phyloP scores from a whole-genome alignment of 2,888 invertebrate species.

The Pachliopta kotzebuea region DNA sequence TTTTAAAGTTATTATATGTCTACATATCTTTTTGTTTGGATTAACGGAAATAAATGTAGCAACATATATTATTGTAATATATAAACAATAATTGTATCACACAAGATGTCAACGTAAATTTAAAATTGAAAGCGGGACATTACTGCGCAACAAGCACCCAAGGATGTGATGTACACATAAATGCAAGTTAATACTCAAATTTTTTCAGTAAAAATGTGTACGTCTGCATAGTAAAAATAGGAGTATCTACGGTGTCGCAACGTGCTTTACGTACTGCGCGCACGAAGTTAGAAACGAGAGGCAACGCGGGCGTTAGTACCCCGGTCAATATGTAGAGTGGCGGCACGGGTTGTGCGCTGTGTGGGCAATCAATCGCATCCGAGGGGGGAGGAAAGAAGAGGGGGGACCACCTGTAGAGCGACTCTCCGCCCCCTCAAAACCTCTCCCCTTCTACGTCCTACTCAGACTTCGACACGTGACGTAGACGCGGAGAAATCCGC shows the following conservation, averaged over 20 bases:
- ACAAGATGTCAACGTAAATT: no score
- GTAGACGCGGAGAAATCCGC: slow-evolving; percentile 76
- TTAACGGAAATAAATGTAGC: no score
- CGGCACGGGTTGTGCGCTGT: slow-evolving; percentile 70
- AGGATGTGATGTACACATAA: slow-evolving; percentile 11
- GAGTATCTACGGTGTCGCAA: slow-evolving; percentile 36
- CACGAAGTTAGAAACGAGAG: slow-evolving; percentile 61
- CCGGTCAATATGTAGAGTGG: slow-evolving; percentile 80
- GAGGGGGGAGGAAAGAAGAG: slow-evolving; percentile 51
- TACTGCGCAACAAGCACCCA: not conserved
- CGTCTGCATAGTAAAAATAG: slow-evolving; percentile 30
- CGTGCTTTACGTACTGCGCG: slow-evolving; percentile 56
- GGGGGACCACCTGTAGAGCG: slow-evolving; percentile 69
- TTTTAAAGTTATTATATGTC: no score
- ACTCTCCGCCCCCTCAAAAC: slow-evolving; percentile 44
- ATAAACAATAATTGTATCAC: no score
- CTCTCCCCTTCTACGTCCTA: slow-evolving; percentile 39
- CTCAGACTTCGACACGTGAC: slow-evolving; percentile 73
- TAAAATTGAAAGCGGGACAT: no score
- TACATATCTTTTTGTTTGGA: no score
- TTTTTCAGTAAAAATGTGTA: slow-evolving; percentile 14
- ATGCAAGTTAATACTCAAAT: slow-evolving; percentile 13
- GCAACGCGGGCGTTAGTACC: slow-evolving; percentile 71
- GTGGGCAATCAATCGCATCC: slow-evolving; percentile 74
- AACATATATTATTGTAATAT: no score